phyloP scores from a whole-genome alignment of 1,140 invertebrate species.

The Drosophila orena region DNA sequence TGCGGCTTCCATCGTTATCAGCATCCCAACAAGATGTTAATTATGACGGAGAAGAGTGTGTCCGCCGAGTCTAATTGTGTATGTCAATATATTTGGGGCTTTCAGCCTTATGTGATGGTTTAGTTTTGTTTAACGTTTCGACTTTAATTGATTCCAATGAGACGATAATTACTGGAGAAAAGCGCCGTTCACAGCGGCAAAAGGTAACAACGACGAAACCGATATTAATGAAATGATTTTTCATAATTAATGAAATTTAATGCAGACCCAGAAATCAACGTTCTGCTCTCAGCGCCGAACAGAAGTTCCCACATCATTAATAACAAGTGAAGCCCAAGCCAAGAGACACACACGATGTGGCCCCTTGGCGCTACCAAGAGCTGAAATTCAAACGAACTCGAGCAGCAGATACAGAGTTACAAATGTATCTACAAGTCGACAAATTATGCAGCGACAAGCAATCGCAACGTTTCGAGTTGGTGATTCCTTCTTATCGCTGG shows the following conservation, averaged over 20 bases:
- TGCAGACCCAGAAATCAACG: slow-evolving; percentile 43
- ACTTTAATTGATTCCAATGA: slow-evolving; percentile 47
- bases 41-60: slow-evolving; percentile 12
- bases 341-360: slow-evolving; percentile 68
- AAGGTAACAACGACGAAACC: slow-evolving; percentile 31
- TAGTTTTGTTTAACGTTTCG: slow-evolving; percentile 16
- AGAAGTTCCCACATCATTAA: slow-evolving; percentile 83
- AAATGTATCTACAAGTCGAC: slow-evolving; percentile 82
- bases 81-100: slow-evolving; percentile 53
- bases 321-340: slow-evolving; percentile 28
- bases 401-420: slow-evolving; percentile 64
- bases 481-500: slow-evolving; percentile 30
- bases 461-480: slow-evolving; percentile 14
- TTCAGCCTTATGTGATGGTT: not conserved
- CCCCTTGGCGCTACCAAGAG: slow-evolving; percentile 44
- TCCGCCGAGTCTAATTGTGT: slow-evolving; percentile 51
- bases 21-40: slow-evolving; percentile 39
- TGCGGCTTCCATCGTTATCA: slow-evolving; percentile 31
- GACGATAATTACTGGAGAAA: slow-evolving; percentile 37
- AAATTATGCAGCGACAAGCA: slow-evolving; percentile 77
- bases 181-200: slow-evolving; percentile 1
- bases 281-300: slow-evolving; percentile 50
- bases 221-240: slow-evolving; percentile 77
- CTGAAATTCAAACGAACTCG: slow-evolving; percentile 75
- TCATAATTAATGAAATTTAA: slow-evolving; percentile 78